Percentiles rank a stretch among this genome's conserved stretches.
These are phyloP conservation scores for Tachysurus fulvidraco DNA, from an alignment of 2,113 vertebrate species.

Conservation along the genomic window DNA sequence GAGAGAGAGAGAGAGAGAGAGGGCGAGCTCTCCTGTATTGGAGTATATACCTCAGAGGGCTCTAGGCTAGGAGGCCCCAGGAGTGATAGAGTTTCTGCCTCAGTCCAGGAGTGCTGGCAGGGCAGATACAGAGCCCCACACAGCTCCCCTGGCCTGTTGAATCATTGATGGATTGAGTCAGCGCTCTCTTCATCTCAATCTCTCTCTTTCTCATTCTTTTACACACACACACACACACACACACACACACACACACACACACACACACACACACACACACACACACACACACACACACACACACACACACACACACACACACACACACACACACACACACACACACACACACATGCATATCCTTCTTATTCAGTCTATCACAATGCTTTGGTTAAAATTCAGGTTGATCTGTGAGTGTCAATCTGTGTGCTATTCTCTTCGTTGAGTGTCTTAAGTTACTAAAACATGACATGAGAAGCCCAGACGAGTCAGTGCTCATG, in stretches of 20 bases:
- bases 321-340: slow-evolving; percentile 25
- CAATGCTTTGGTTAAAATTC: slow-evolving; percentile 47
- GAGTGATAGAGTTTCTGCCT: slow-evolving; percentile 61
- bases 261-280: slow-evolving; percentile 25
- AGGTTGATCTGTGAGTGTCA: slow-evolving; percentile 24
- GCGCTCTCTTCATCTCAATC: slow-evolving; percentile 45
- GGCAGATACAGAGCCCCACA: slow-evolving; percentile 58
- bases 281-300: slow-evolving; percentile 25
- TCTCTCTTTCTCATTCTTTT: slow-evolving; percentile 6
- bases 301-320: slow-evolving; percentile 22
- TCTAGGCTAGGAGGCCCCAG: slow-evolving; percentile 41
- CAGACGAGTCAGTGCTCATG: slow-evolving; percentile 22
- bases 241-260: slow-evolving; percentile 26
- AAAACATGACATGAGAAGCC: slow-evolving; percentile 29
- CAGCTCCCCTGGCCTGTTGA: slow-evolving; percentile 54
- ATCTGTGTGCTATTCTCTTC: slow-evolving; percentile 29
- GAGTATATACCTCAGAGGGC: slow-evolving; percentile 49
- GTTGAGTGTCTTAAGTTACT: slow-evolving; percentile 16
- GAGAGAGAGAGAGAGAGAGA: background rate
- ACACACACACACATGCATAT: slow-evolving; percentile 33
- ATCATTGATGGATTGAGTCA: slow-evolving; percentile 66
- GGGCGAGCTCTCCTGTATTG: slow-evolving; percentile 20
- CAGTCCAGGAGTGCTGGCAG: slow-evolving; percentile 53
- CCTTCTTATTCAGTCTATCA: slow-evolving; percentile 17
- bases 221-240: slow-evolving; percentile 27